Evolutionary conservation across 2,888 invertebrate genomes (phyloP).

Genomic region (Lithophane ornitopus): DNA sequence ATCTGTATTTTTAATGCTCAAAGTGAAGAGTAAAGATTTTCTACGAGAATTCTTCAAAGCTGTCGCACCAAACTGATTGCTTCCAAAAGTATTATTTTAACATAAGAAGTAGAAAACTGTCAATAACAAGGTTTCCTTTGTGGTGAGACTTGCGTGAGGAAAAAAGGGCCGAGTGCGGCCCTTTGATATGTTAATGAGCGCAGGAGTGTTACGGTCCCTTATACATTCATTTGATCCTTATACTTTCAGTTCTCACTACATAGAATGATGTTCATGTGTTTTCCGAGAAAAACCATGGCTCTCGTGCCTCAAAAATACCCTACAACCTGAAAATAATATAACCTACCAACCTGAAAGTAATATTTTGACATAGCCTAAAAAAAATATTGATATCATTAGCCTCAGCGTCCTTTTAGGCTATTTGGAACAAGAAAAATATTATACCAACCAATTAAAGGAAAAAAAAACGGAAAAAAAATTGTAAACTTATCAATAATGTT

Average conservation of each 20-base stretch:
- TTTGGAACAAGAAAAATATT: not conserved
- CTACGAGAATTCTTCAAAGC: not conserved
- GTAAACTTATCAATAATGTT: not conserved
- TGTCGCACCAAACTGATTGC: slow-evolving; percentile 8
- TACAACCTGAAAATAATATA: not conserved
- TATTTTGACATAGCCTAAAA: not conserved
- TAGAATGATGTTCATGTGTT: not conserved
- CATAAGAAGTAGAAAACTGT: slow-evolving; percentile 22
- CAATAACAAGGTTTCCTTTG: slow-evolving; percentile 36
- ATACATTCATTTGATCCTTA: slow-evolving; percentile 34
- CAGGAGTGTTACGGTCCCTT: slow-evolving; percentile 14
- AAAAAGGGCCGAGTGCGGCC: slow-evolving; percentile 28
- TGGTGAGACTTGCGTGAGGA: slow-evolving; percentile 25
- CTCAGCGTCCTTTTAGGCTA: not conserved
- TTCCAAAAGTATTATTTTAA: slow-evolving; percentile 36
- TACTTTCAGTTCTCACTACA: no score
- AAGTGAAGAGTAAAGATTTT: no score
- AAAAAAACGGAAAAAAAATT: not conserved
- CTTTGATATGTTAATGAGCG: slow-evolving; percentile 65
- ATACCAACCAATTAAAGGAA: no score
- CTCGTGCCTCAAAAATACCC: not conserved
- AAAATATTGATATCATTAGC: not conserved
- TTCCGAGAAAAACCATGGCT: not conserved
- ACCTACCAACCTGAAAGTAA: not conserved
- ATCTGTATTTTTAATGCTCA: no score